Conservation (phyloP, 2,888 invertebrate genomes). For the Mactromeris polynyma region DNA sequence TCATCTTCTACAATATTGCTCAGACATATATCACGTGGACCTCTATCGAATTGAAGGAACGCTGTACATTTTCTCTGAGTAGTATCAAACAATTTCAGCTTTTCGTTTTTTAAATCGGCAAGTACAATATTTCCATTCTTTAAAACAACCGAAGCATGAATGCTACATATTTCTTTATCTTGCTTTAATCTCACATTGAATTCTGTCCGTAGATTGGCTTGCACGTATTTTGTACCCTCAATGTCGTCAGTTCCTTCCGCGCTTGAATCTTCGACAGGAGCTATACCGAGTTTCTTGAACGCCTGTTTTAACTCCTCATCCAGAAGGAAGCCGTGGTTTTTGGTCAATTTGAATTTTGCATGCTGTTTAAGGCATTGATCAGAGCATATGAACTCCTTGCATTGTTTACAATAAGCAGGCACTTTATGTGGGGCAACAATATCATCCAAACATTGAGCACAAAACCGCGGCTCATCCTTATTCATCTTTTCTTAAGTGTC, state of each 20-base stretch:
- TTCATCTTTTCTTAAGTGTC: slow-evolving; percentile 13
- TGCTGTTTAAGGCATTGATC: slow-evolving; percentile 55
- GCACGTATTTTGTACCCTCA: neutral
- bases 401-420: slow-evolving; percentile 56
- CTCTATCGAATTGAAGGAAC: slow-evolving; percentile 45
- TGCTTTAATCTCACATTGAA: slow-evolving; percentile 36
- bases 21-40: slow-evolving; percentile 59
- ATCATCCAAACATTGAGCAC: slow-evolving; percentile 62
- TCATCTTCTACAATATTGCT: slow-evolving; percentile 47
- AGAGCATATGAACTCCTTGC: slow-evolving; percentile 60
- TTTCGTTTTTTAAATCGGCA: slow-evolving; percentile 63
- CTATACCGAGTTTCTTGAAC: slow-evolving; percentile 6
- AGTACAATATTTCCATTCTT: slow-evolving; percentile 48
- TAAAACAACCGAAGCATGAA: slow-evolving; percentile 56
- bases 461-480: slow-evolving; percentile 23
- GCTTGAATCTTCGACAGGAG: neutral
- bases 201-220: slow-evolving; percentile 52
- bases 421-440: slow-evolving; percentile 18
- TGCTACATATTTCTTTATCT: slow-evolving; percentile 65
- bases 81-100: slow-evolving; percentile 56
- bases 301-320: slow-evolving; percentile 48
- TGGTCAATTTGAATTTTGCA: slow-evolving; percentile 51
- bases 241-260: neutral
- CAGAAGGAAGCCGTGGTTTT: slow-evolving; percentile 47
- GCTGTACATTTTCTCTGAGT: slow-evolving; percentile 39